Conservation (phyloP, 2,888 invertebrate species). For the Hypercompe scribonia region DNA sequence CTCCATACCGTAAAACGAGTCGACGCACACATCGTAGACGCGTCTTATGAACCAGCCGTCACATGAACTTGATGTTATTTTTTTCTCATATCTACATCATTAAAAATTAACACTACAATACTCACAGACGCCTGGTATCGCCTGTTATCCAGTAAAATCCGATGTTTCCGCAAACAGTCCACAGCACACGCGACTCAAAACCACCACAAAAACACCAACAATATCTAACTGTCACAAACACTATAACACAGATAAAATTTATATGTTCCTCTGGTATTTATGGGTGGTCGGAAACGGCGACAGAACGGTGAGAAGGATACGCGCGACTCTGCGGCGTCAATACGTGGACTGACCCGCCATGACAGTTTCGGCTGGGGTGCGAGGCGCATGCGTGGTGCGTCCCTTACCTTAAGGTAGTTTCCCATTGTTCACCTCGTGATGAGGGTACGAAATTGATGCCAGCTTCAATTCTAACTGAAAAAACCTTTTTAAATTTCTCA, state of each 20-base stretch:
- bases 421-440: slow-evolving; percentile 73
- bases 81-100: slow-evolving; percentile 26
- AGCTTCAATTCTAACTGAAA: slow-evolving; percentile 58
- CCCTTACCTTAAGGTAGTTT: slow-evolving; percentile 71
- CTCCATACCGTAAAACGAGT: slow-evolving; percentile 43
- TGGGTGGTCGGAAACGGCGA: slow-evolving; percentile 36
- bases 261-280: slow-evolving; percentile 42
- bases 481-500: slow-evolving; percentile 65
- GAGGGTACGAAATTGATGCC: slow-evolving; percentile 58
- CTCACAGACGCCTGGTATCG: slow-evolving; percentile 68
- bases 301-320: slow-evolving; percentile 48
- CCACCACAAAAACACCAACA: slow-evolving; percentile 38
- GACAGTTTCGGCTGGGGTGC: slow-evolving; percentile 75
- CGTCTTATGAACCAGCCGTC: slow-evolving; percentile 35
- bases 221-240: slow-evolving; percentile 53
- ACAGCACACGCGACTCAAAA: slow-evolving; percentile 46
- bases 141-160: slow-evolving; percentile 67
- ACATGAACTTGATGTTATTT: slow-evolving; percentile 29
- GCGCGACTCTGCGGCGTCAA: slow-evolving; percentile 75
- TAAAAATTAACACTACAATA: slow-evolving; percentile 51
- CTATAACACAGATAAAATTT: slow-evolving; percentile 49
- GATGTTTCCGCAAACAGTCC: slow-evolving; percentile 48
- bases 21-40: slow-evolving; percentile 40
- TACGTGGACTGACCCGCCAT: slow-evolving; percentile 83
- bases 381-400: slow-evolving; percentile 72